These are phyloP conservation scores for Bombycilla garrulus DNA, from an alignment of 2,113 vertebrate genomes.

Conservation along the genomic window DNA sequence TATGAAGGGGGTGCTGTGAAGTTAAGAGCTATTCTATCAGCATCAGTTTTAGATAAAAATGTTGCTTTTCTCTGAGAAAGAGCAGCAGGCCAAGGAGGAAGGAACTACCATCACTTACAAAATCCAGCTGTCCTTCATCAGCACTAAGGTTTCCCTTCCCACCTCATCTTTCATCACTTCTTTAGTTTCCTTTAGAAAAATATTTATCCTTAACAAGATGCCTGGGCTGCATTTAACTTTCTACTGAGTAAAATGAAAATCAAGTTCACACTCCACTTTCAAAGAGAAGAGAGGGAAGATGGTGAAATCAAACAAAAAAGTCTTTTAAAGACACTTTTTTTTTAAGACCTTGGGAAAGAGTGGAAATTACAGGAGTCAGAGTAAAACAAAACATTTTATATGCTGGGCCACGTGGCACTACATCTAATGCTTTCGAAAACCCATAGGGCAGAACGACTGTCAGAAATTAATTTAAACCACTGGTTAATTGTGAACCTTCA, in stretches of 20 bases:
- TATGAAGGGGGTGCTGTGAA: background rate
- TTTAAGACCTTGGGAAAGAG: background rate
- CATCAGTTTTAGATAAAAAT: background rate
- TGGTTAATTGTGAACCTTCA: slow-evolving; percentile 36
- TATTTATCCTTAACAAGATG: slow-evolving; percentile 5
- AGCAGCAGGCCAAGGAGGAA: background rate
- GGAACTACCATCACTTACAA: background rate
- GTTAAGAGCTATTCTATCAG: background rate
- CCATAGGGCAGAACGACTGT: background rate
- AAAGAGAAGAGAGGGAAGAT: background rate
- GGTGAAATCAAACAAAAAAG: background rate
- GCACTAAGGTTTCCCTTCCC: slow-evolving; percentile 1
- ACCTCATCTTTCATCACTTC: slow-evolving; percentile 33
- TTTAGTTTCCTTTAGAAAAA: slow-evolving; percentile 57
- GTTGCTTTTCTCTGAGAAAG: background rate
- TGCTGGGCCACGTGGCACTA: background rate
- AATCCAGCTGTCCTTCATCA: slow-evolving; percentile 25
- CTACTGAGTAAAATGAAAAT: slow-evolving; percentile 11
- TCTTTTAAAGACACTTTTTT: background rate
- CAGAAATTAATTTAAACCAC: slow-evolving; percentile 42
- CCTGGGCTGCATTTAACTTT: slow-evolving; percentile 17
- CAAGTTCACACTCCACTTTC: slow-evolving; percentile 19
- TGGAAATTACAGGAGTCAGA: background rate
- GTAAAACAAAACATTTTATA: background rate
- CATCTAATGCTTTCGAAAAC: slow-evolving; percentile 1